Percentiles rank a stretch among this genome's conserved stretches.
These are phyloP conservation scores for Agrypnia vestita DNA, from an alignment of 1,140 invertebrate genomes.

Conservation along the genomic window DNA sequence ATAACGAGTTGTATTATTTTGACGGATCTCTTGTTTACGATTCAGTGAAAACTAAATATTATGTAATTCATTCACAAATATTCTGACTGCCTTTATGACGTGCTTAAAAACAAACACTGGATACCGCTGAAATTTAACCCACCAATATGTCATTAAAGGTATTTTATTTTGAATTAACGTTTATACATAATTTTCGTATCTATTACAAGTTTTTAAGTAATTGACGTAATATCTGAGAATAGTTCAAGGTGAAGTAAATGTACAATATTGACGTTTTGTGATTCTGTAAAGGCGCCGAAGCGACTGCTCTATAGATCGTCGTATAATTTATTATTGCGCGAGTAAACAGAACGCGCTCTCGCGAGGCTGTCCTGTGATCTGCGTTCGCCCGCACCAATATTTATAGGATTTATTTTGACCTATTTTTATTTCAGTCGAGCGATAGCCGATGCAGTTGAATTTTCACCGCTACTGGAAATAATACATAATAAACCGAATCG, in stretches of 20 bases:
- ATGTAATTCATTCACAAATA: background rate
- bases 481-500: background rate
- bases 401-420: background rate
- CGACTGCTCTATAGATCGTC: conserved; percentile 21
- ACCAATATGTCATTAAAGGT: conserved; percentile 58
- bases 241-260: conserved; percentile 60
- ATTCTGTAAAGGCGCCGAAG: conserved; percentile 34
- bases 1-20: background rate
- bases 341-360: conserved; percentile 22
- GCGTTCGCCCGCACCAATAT: background rate
- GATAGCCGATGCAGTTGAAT: background rate
- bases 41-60: conserved; percentile 9
- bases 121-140: conserved; percentile 1
- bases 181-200: background rate
- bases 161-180: conserved; percentile 28
- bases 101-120: conserved; percentile 2
- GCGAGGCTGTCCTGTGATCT: conserved; percentile 13
- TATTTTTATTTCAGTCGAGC: conserved; percentile 14
- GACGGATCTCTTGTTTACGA: conserved; percentile 2
- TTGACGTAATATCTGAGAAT: conserved; percentile 47
- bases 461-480: background rate
- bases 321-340: conserved; percentile 28
- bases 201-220: conserved; percentile 19
- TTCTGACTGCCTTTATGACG: conserved; percentile 20
- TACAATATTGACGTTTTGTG: conserved; percentile 55